These are phyloP conservation scores for Leuctra nigra DNA, from an alignment of 2,888 invertebrate genomes.

Conservation along the genomic window DNA sequence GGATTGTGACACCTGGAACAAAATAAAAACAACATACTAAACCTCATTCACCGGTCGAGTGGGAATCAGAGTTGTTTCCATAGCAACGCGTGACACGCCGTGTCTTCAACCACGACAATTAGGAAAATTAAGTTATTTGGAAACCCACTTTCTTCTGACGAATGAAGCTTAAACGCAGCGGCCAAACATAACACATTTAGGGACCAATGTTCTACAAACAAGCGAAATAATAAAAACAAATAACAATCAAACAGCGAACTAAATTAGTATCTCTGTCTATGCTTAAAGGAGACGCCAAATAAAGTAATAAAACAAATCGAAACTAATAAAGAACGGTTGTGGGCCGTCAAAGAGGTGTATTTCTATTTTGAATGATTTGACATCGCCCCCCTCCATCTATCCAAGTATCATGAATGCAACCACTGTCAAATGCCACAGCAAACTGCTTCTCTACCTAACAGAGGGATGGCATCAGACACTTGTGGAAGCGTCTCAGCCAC, in stretches of 20 bases:
- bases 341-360: conserved; percentile 24
- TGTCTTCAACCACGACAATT: too few relatives aligned
- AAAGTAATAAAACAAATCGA: conserved; percentile 7
- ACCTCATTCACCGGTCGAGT: too few relatives aligned
- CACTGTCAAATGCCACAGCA: conserved; percentile 29
- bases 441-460: conserved; percentile 42
- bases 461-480: conserved; percentile 46
- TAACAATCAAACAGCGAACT: conserved; percentile 10
- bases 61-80: too few relatives aligned
- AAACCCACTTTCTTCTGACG: too few relatives aligned
- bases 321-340: conserved; percentile 6
- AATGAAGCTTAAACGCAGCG: conserved; percentile 19
- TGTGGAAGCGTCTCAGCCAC: conserved; percentile 51
- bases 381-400: conserved; percentile 32
- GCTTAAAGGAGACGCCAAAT: background rate
- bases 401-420: conserved; percentile 33
- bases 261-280: too few relatives aligned
- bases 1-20: conserved; percentile 91
- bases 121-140: too few relatives aligned
- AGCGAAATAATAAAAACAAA: conserved; percentile 16
- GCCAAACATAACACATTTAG: conserved; percentile 26
- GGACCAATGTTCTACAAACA: conserved; percentile 17
- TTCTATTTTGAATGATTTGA: conserved; percentile 5
- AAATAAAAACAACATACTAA: conserved; percentile 22
- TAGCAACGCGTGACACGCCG: too few relatives aligned